A percentile compares a stretch with the other conserved stretches of the same genome.
These are phyloP conservation scores for Psammodynastes pulverulentus DNA, from an alignment of 2,113 vertebrate genomes.

Conservation along the genomic window DNA sequence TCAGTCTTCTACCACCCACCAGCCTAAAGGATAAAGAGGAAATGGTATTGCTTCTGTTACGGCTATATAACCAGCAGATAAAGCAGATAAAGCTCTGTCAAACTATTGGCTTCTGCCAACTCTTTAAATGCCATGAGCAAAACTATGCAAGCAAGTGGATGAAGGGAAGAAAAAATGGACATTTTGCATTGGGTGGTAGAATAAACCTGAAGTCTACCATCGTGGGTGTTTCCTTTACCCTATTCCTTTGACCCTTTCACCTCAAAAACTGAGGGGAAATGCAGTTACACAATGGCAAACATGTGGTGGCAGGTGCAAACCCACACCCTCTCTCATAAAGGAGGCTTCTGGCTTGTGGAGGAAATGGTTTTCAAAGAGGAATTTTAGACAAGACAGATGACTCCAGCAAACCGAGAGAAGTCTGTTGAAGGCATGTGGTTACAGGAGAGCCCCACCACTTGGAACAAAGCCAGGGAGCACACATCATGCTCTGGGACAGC, in stretches of 20 bases:
- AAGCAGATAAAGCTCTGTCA: neutral
- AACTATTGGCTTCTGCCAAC: neutral
- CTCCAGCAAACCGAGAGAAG: neutral
- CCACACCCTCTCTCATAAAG: neutral
- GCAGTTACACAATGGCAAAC: neutral
- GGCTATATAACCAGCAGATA: neutral
- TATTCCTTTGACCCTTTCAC: neutral
- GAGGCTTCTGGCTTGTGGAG: slow-evolving; percentile 4
- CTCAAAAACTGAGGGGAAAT: neutral
- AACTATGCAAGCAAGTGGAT: slow-evolving; percentile 13
- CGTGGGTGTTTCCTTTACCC: neutral
- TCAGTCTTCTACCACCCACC: neutral
- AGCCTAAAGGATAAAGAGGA: neutral
- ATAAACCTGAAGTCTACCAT: neutral
- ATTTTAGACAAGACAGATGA: slow-evolving; percentile 18
- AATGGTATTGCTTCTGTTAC: neutral
- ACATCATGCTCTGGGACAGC: neutral
- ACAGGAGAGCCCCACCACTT: neutral
- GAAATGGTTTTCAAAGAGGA: slow-evolving; percentile 28
- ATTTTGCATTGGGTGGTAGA: neutral
- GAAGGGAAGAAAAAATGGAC: neutral
- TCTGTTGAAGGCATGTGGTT: neutral
- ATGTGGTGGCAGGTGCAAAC: neutral
- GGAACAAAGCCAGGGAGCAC: slow-evolving; percentile 21
- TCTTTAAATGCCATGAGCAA: neutral